Evolutionary conservation across 2,888 invertebrate genomes (phyloP).

Genomic region (Volucella bombylans): DNA sequence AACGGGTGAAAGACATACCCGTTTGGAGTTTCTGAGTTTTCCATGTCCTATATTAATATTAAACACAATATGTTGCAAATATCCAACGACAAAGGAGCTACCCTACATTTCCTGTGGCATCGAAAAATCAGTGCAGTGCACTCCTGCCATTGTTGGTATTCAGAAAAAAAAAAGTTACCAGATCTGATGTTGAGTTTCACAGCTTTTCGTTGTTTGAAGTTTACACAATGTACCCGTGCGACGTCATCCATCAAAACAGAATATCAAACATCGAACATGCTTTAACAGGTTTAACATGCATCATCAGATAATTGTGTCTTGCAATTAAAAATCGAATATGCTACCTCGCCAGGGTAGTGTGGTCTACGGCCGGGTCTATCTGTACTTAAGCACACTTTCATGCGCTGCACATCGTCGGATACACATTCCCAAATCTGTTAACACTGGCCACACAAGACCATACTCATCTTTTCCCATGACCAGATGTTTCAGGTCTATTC

Average conservation of each 20-base stretch:
- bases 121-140: too few species aligned
- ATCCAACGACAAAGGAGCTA: too few species aligned
- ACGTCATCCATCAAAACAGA: background rate
- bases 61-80: too few species aligned
- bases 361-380: background rate
- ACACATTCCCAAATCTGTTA: background rate
- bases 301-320: background rate
- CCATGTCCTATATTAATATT: too few species aligned
- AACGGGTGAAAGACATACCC: too few species aligned
- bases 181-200: too few species aligned
- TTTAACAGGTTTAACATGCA: background rate
- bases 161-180: too few species aligned
- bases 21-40: too few species aligned
- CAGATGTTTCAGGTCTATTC: constrained; percentile 17
- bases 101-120: too few species aligned
- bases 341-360: background rate
- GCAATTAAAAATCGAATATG: constrained; percentile 19
- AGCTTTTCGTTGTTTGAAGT: background rate
- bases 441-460: background rate
- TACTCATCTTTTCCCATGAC: background rate
- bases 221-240: background rate
- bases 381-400: background rate
- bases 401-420: background rate
- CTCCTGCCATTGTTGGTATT: too few species aligned
- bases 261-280: constrained; percentile 9